A percentile compares a stretch with the other conserved stretches of the same genome.
Conservation (phyloP, 2,113 vertebrate species). For the Centropristis striata region DNA sequence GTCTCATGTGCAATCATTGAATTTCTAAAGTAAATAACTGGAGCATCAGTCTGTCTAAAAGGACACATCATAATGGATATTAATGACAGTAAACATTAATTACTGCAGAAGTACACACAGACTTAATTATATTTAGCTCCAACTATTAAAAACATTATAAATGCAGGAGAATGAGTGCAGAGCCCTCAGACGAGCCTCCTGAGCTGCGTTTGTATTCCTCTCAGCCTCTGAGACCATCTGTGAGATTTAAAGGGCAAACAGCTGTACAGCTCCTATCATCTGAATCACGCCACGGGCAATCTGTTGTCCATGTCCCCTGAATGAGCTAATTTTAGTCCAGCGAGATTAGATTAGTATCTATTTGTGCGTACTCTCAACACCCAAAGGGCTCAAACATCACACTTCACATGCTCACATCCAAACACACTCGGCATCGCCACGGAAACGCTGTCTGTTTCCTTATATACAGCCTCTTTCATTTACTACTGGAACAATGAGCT, state of each 20-base stretch:
- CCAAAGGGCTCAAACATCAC: conserved; percentile 60
- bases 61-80: background rate
- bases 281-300: conserved; percentile 53
- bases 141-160: conserved; percentile 8
- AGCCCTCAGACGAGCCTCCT: conserved; percentile 5
- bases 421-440: conserved; percentile 24
- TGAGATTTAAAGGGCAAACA: conserved; percentile 70
- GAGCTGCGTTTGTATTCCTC: conserved; percentile 35
- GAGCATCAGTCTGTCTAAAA: background rate
- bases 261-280: conserved; percentile 64
- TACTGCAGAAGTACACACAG: background rate
- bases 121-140: background rate
- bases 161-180: background rate
- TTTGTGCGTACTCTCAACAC: conserved; percentile 53
- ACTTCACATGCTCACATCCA: conserved; percentile 43
- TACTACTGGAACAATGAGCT: background rate
- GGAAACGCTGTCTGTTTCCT: conserved; percentile 13
- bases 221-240: conserved; percentile 51
- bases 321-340: conserved; percentile 69
- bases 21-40: background rate
- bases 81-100: background rate
- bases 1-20: background rate
- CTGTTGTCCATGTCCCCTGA: conserved; percentile 51
- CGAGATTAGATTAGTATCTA: conserved; percentile 76
- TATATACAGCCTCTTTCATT: background rate